Evolutionary conservation across 2,797 vertebrate species (phyloP).

Genomic region (Anguilla anguilla): DNA sequence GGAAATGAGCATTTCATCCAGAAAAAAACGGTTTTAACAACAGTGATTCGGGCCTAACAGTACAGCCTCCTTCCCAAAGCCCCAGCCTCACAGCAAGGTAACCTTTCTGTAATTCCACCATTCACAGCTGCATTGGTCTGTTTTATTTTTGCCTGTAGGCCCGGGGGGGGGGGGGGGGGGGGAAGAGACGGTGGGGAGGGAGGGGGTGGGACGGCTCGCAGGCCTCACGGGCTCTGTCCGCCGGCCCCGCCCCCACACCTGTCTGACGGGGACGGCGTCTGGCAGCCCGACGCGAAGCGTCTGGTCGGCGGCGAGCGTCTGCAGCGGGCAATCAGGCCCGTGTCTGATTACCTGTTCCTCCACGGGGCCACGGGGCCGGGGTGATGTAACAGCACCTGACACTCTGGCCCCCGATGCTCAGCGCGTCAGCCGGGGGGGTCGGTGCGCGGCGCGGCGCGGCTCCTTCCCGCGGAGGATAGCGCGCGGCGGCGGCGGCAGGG

Average conservation of each 20-base stretch:
- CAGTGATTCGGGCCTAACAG: background rate
- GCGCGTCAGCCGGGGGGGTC: slow-evolving; percentile 69
- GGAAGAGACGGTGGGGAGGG: no score
- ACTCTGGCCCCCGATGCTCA: slow-evolving; percentile 61
- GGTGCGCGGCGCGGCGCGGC: slow-evolving; percentile 56
- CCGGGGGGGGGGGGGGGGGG: no score
- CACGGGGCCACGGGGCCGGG: slow-evolving; percentile 51
- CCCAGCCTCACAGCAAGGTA: background rate
- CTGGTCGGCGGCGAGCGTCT: slow-evolving; percentile 54
- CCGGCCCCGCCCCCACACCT: slow-evolving; percentile 15
- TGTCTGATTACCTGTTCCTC: slow-evolving; percentile 63
- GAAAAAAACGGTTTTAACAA: background rate
- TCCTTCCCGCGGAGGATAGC: slow-evolving; percentile 34
- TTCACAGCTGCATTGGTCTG: background rate
- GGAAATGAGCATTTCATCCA: background rate
- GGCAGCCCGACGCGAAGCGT: slow-evolving; percentile 49
- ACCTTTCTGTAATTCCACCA: no score
- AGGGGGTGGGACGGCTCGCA: no score
- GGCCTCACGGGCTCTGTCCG: background rate
- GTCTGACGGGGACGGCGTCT: slow-evolving; percentile 44
- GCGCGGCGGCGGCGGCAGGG: slow-evolving; percentile 35
- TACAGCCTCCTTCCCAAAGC: background rate
- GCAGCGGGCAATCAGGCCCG: slow-evolving; percentile 61
- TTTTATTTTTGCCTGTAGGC: no score
- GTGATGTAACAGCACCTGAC: slow-evolving; percentile 78